phyloP scores from a whole-genome alignment of 2,888 invertebrate species.

The Vanessa cardui region DNA sequence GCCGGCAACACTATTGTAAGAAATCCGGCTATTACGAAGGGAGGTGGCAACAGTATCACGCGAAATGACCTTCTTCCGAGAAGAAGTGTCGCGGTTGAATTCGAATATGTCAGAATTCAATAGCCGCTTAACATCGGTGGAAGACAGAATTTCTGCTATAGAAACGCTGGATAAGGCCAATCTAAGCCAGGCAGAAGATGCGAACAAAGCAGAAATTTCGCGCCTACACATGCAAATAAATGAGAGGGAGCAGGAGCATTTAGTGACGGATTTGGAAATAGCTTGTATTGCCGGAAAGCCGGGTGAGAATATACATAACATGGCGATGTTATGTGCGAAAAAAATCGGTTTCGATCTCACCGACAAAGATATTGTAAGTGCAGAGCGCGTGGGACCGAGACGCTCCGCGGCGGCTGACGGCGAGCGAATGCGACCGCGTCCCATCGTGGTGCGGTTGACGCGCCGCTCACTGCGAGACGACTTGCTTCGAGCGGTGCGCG shows the following conservation, averaged over 20 bases:
- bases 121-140: neutral
- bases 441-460: neutral
- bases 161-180: neutral
- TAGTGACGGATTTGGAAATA: neutral
- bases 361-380: neutral
- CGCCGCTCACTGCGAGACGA: slow-evolving; percentile 16
- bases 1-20: neutral
- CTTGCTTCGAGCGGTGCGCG: slow-evolving; percentile 12
- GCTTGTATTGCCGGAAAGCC: neutral
- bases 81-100: neutral
- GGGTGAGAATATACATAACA: neutral
- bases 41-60: neutral
- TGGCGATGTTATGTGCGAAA: neutral
- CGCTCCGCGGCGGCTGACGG: slow-evolving; percentile 1
- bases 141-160: neutral
- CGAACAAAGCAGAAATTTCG: neutral
- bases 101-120: neutral
- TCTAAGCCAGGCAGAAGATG: neutral
- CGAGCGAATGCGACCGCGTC: slow-evolving; percentile 8
- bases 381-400: neutral
- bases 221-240: neutral
- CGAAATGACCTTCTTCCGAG: neutral
- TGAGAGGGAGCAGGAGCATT: neutral
- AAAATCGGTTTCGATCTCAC: neutral
- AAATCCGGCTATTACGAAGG: neutral